Base-by-base conservation (phyloP, 2,113 vertebrate genomes). In the Dipodomys spectabilis region DNA sequence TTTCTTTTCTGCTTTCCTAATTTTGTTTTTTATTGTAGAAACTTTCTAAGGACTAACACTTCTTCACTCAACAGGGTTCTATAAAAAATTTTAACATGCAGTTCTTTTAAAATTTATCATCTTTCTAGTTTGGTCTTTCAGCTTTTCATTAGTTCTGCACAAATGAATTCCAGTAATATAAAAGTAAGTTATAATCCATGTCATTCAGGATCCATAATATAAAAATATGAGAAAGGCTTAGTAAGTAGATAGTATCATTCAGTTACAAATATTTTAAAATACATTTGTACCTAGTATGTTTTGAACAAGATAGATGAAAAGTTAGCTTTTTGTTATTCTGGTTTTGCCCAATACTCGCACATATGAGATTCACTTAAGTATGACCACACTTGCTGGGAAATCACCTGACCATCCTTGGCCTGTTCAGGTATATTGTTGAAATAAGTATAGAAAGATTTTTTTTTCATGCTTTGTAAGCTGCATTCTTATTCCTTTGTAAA, bases 101-200 rank as follows among this genome's bases (percentile, higher is more conserved):
- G 71, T 91, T 92, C 72, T 94, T 92, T 95, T 97, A 83, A 92
- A 97, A 97, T 96, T 97, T 96, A 96, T 81, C 82, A 92, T 97
- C 88, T 97, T 97, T 97, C 94, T 97, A 94, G 92, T 98, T 98
- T 98, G 98, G 97, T 98, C 97, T 98, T 98, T 96, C 98, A 98
- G 98, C 98, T 98, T 98, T 98, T 98, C 97, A 98, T 98, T 98
- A 98, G 96, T 97, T 98, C 98, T 94, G 98, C 98, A 97, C 98
- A 98, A 98, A 98, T 98, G 98, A 98, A 98, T 98, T 97, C 98
- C 97, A 93, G 95, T 98, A 98, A 98, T 97, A 93, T 96, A 98
- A 98, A 99, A 98, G 98, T 98, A 98, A 98, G 98, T 98, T 97
- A 95, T 95, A 95, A 96, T 97, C 95, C 91, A 95, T 90, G 19